These are phyloP conservation scores for Cenopis cana DNA, from an alignment of 2,888 invertebrate species.

Conservation along the genomic window DNA sequence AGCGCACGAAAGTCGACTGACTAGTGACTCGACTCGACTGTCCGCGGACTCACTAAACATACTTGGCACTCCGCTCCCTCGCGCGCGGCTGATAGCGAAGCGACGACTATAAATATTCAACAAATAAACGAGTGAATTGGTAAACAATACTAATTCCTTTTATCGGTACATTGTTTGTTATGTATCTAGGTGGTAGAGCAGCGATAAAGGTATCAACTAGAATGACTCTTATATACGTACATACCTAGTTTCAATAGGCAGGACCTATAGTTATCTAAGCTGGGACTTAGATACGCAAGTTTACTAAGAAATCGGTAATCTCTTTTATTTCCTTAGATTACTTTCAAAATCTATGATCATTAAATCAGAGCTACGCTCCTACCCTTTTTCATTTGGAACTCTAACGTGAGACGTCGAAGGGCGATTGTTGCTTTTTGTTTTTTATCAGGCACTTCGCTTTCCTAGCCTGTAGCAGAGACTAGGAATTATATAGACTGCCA, in stretches of 20 bases:
- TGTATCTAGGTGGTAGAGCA: conserved; percentile 21
- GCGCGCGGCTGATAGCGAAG: conserved; percentile 31
- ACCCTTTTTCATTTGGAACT: neutral
- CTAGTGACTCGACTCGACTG: conserved; percentile 11
- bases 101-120: conserved; percentile 34
- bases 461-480: no score
- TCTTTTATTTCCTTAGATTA: no score
- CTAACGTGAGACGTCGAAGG: neutral
- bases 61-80: conserved; percentile 41
- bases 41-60: conserved; percentile 22
- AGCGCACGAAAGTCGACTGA: conserved; percentile 25
- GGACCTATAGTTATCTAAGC: no score
- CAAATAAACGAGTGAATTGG: conserved; percentile 31
- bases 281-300: no score
- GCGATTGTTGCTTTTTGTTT: neutral
- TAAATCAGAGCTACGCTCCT: no score
- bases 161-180: conserved; percentile 24
- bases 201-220: neutral
- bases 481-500: no score
- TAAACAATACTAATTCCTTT: conserved; percentile 36
- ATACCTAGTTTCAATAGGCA: no score
- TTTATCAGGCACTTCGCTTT: neutral
- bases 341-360: no score
- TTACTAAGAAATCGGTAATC: no score
- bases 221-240: no score